A percentile compares a stretch with the other conserved stretches of the same genome.
Conservation (phyloP, 2,888 invertebrate species). For the Ochropleura leucogaster region DNA sequence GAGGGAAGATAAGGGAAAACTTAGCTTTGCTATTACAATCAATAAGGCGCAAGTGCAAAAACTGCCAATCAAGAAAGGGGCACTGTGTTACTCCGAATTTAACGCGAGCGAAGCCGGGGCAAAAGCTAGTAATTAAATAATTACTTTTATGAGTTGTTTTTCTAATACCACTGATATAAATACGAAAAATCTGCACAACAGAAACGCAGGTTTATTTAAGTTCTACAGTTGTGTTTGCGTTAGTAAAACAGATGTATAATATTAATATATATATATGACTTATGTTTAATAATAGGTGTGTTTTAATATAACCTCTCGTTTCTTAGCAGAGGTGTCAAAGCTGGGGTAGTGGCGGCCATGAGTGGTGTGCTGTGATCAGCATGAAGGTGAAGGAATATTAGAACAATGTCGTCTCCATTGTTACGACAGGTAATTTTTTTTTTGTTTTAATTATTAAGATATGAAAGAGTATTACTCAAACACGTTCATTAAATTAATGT, state of each 20-base stretch:
- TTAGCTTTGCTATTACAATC: too few species aligned
- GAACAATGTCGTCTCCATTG: slow-evolving; percentile 39
- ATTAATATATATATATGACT: not conserved
- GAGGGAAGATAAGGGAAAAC: too few species aligned
- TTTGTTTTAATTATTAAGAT: too few species aligned
- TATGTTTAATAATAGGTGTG: too few species aligned
- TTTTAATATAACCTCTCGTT: slow-evolving; percentile 21
- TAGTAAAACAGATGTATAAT: not conserved
- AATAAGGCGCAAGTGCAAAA: too few species aligned
- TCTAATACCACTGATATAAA: not conserved
- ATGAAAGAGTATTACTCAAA: too few species aligned
- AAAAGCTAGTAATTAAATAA: too few species aligned
- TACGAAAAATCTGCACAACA: not conserved
- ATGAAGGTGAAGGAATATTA: slow-evolving; percentile 10
- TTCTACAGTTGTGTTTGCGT: slow-evolving; percentile 18
- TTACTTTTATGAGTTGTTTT: not conserved
- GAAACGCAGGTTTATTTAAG: not conserved
- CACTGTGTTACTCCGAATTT: too few species aligned
- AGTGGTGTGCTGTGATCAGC: slow-evolving; percentile 22
- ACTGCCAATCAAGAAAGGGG: too few species aligned
- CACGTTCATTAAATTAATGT: too few species aligned
- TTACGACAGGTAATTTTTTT: slow-evolving; percentile 39
- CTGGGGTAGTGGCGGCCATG: not conserved
- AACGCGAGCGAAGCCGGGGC: too few species aligned
- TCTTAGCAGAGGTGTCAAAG: slow-evolving; percentile 2